Evolutionary conservation across 1,140 invertebrate species (phyloP).

Genomic region (Drosophila nikananu): DNA sequence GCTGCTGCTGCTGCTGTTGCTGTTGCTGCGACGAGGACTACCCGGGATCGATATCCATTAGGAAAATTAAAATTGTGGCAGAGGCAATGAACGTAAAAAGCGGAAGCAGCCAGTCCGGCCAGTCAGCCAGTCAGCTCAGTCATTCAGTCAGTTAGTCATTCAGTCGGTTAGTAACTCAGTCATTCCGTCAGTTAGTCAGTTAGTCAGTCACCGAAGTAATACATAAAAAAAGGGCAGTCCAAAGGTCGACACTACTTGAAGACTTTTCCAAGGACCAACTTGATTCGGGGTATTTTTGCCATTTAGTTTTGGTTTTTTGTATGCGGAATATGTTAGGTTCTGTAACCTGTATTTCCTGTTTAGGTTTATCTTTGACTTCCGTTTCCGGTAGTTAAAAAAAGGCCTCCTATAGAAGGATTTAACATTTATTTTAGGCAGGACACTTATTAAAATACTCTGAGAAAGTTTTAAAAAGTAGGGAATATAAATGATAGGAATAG

Average conservation of each 20-base stretch:
- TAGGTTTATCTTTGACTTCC: conserved; percentile 36
- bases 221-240: conserved; percentile 37
- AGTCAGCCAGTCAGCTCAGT: conserved; percentile 58
- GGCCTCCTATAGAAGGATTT: no score
- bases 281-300: conserved; percentile 9
- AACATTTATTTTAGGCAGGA: not conserved
- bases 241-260: conserved; percentile 46
- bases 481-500: not conserved
- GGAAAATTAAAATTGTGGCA: conserved; percentile 85
- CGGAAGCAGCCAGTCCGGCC: conserved; percentile 73
- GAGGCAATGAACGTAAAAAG: conserved; percentile 85
- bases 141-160: conserved; percentile 47
- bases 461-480: not conserved
- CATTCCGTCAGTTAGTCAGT: conserved; percentile 28
- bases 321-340: conserved; percentile 5
- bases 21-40: conserved; percentile 49
- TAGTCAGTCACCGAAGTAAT: conserved; percentile 37
- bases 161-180: conserved; percentile 36
- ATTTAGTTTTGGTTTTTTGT: conserved; percentile 10
- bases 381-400: conserved; percentile 46
- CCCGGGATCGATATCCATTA: conserved; percentile 85
- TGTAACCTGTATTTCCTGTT: conserved; percentile 29
- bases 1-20: conserved; percentile 54
- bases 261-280: conserved; percentile 8
- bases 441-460: not conserved